Conservation (phyloP, 2,797 vertebrate species). For the Naso thynnoides region DNA sequence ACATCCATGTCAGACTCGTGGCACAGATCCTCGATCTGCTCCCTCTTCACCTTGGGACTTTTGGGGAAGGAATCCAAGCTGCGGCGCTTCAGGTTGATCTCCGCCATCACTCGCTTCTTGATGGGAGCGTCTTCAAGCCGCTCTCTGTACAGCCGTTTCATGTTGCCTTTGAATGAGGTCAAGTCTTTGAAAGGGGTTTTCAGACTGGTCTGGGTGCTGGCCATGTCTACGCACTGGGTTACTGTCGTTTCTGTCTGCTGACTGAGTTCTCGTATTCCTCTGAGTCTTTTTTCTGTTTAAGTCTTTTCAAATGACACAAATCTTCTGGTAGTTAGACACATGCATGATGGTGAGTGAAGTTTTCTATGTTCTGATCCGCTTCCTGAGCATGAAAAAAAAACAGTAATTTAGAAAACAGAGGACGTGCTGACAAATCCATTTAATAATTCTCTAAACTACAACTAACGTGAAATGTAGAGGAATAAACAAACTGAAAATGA, state of each 20-base stretch:
- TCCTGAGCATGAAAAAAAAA: constrained; percentile 62
- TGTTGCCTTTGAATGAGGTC: constrained; percentile 84
- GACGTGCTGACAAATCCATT: background rate
- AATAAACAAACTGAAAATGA: constrained; percentile 49
- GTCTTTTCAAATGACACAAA: constrained; percentile 75
- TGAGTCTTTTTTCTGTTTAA: constrained; percentile 46
- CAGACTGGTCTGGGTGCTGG: constrained; percentile 85
- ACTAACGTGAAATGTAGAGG: constrained; percentile 7
- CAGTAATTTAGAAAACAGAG: constrained; percentile 40
- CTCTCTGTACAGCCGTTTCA: constrained; percentile 86
- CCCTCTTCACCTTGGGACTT: constrained; percentile 91
- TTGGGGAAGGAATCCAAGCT: constrained; percentile 85
- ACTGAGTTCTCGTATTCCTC: constrained; percentile 59
- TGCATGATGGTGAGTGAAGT: constrained; percentile 80
- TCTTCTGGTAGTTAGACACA: constrained; percentile 73
- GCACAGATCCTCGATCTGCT: constrained; percentile 85
- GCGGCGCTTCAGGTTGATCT: constrained; percentile 89
- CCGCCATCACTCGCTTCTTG: constrained; percentile 92
- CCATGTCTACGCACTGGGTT: constrained; percentile 76
- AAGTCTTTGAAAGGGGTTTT: constrained; percentile 87
- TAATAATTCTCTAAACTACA: background rate
- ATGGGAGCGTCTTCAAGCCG: constrained; percentile 88
- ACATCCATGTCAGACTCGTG: constrained; percentile 77
- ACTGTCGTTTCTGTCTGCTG: constrained; percentile 55
- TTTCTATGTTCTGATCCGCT: constrained; percentile 62